Base-by-base conservation (phyloP, 2,113 vertebrate genomes). In the Bungarus multicinctus region DNA sequence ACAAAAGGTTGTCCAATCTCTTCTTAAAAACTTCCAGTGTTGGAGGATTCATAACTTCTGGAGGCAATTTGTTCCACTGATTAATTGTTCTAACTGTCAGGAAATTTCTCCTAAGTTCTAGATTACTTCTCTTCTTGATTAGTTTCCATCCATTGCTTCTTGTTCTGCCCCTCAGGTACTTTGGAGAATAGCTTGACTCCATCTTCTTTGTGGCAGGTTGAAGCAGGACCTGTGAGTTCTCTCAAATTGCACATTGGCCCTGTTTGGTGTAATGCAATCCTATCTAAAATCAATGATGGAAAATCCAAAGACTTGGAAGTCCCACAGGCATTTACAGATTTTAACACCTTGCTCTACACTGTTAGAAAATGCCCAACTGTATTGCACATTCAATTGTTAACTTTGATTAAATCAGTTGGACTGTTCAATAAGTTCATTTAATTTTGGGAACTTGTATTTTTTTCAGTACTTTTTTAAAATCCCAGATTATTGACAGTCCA, bases 321-420 rank as follows among this genome's bases (percentile, higher is more conserved):
- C 47, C 47, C 47, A 50, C 8, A 50, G 47, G 8, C 47, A 50
- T 50, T 50, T 50, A 50, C 47, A 50, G 47, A 50, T 50, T 50
- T 50, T 9, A 94, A 14, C 2, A 0, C 89, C 74, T 92, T 90
- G 0, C 2, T 0, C 2, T 0, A 0, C 0, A 34, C 64, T 94
- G 91, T 96, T 93, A 93, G 93, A 95, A 92, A 93, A 53, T 91
- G 92, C 93, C 93, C 94, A 9, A 3, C 10, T 18, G 95, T 88
- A 0, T 7, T 4, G 85, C 93, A 91, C 93, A 92, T 57, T 93
- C 95, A 96, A 94, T 94, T 96, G 95, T 58, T 81, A 92, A 74
- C 87, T 12, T 91, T 94, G 95, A 95, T 96, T 96, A 94, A 95
- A 85, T 86, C 52, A 92, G 90, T 93, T 88, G 0, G 87, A 0